Base-by-base conservation (phyloP, 2,797 vertebrate species). In the Ctenopoma kingsleyae region DNA sequence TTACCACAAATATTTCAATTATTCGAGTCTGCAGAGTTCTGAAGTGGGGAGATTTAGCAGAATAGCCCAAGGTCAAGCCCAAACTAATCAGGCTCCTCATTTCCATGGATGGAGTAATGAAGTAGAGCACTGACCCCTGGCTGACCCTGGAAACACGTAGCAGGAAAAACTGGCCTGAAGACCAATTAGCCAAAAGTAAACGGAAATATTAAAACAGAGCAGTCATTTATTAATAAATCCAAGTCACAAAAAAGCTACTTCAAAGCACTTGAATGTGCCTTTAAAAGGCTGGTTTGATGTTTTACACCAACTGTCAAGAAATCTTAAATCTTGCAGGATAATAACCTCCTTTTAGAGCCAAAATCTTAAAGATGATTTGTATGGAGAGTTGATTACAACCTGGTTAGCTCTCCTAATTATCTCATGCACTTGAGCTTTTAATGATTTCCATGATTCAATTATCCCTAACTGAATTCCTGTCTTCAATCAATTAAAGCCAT, bases 371-470 rank as follows among this genome's bases (percentile, higher is more conserved):
- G 75, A 84, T 66, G 78, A 80, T 82, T 77, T 52, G 65, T 48
- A 40, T 64, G 3, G 49, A 66, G 57, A 66, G 57, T 87, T 91
- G 87, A 89, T 93, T 88, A 84, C 83, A 88, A 87, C 84, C 85
- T 81, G 83, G 87, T 88, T 88, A 83, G 81, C 84, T 70, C 81
- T 64, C 63, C 83, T 87, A 88, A 91, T 91, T 87, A 90, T 88
- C 89, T 81, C 59, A n/a, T 86, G 87, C 85, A 89, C 77, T 91
- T 93, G 89, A 89, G 90, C 88, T 91, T 93, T 91, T 90, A 89
- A 92, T 89, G 88, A 93, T 91, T 93, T 92, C 80, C 84, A 77
- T 87, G 83, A 91, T 87, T 93, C 87, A 92, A 92, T 94, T 93
- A 93, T 62, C 83, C 44, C 84, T 85, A 92, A 92, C 86, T 73